Evolutionary conservation across 1,140 invertebrate genomes (phyloP), one percentile per base, ranked within the genome.

Genomic region (Nylanderia fulva): DNA sequence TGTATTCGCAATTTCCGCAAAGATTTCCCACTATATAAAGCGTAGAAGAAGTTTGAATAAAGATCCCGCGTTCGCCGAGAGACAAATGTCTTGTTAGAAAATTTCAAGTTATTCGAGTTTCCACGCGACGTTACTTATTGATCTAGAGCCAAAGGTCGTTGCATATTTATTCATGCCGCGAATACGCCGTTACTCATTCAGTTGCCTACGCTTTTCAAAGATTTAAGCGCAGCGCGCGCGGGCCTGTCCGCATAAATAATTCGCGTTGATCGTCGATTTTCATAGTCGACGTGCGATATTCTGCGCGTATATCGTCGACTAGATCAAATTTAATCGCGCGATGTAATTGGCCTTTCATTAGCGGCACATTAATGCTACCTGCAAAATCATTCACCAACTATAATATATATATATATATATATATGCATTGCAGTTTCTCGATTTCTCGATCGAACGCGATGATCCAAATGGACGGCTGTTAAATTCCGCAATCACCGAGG

Each of bases 331-430:
- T 24, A n/a, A 45, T 42, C 48, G 36, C 52, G 52, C 13, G 29
- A 29, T 36, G 24, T 72, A 71, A 82, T 82, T 82, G 66, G 66
- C 77, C 39, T 60, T 82, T 82, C 71, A 82, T 82, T 82, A 82
- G 52, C 7, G 27, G 36, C 27, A 18, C 66, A 60, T 82, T 72
- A 82, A 82, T 39, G 60, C 36, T 42, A 69, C 9, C 33, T 13
- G 15, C 36, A 18, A 71, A 80, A 80, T 80, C 29, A 13, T n/a
- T n/a, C n/a, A n/a, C n/a, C n/a, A n/a, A n/a, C n/a, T n/a, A n/a
- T n/a, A n/a, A n/a, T n/a, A n/a, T n/a, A n/a, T n/a, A n/a, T n/a
- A n/a, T n/a, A n/a, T n/a, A n/a, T n/a, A n/a, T n/a, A n/a, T n/a
- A n/a, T n/a, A 48, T 52, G 24, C 58, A 29, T n/a, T 64, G 18